Conservation (phyloP, 2,888 invertebrate species). For the Drosophila affinis region DNA sequence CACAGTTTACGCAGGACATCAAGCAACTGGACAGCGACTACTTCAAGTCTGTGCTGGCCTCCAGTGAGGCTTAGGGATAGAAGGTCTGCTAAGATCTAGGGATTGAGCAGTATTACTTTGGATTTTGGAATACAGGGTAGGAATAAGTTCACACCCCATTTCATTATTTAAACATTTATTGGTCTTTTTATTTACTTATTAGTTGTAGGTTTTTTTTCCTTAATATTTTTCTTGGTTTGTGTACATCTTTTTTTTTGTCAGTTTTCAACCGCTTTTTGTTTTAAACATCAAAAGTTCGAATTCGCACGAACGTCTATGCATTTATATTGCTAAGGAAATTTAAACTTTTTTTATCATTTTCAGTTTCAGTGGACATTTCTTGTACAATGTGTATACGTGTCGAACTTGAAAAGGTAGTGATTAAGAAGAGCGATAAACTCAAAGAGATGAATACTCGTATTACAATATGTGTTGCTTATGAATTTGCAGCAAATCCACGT, state of each 20-base stretch:
- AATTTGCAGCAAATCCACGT: constrained; percentile 41
- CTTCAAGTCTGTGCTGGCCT: constrained; percentile 76
- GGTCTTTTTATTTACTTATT: constrained; percentile 65
- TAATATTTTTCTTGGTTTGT: constrained; percentile 34
- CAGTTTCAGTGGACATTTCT: constrained; percentile 47
- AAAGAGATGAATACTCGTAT: constrained; percentile 31
- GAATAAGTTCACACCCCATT: background rate
- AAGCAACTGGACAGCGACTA: constrained; percentile 81
- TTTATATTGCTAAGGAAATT: constrained; percentile 54
- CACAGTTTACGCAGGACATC: constrained; percentile 81
- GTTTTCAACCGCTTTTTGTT: constrained; percentile 62
- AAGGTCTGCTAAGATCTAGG: background rate
- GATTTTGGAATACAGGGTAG: background rate
- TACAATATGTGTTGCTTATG: constrained; percentile 10
- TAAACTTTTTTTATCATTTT: constrained; percentile 45
- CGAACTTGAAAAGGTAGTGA: constrained; percentile 29
- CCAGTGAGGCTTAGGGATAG: constrained; percentile 39
- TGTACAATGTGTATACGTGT: constrained; percentile 49
- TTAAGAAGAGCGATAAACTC: constrained; percentile 37
- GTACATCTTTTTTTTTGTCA: constrained; percentile 48
- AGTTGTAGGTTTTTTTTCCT: constrained; percentile 46
- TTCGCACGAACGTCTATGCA: constrained; percentile 4
- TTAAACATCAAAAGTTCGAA: constrained; percentile 52
- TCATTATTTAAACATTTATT: constrained; percentile 69
- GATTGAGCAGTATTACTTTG: constrained; percentile 23